Conservation (phyloP, 2,888 invertebrate species). For the Silvanus unidentatus region DNA sequence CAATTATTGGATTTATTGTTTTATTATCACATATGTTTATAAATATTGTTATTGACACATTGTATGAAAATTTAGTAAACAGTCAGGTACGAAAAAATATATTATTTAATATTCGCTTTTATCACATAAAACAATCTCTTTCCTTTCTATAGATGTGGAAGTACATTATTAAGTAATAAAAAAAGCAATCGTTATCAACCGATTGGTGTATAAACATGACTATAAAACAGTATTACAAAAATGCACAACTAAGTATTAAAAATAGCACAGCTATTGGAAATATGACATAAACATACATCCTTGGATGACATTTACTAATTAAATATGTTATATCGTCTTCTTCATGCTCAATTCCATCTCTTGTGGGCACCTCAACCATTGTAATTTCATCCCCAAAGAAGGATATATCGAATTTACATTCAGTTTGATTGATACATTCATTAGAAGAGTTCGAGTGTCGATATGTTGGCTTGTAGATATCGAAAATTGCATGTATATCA, state of each 20-base stretch:
- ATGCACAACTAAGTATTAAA: slow-evolving; percentile 72
- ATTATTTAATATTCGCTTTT: too few species aligned
- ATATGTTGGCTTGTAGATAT: slow-evolving; percentile 79
- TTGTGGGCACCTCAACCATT: slow-evolving; percentile 77
- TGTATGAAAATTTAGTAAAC: too few species aligned
- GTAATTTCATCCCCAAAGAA: slow-evolving; percentile 73
- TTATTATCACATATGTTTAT: too few species aligned
- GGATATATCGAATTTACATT: slow-evolving; percentile 67
- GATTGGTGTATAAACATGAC: too few species aligned
- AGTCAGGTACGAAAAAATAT: too few species aligned
- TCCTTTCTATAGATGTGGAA: too few species aligned
- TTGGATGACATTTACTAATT: slow-evolving; percentile 72
- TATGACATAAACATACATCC: slow-evolving; percentile 71
- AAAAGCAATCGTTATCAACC: too few species aligned
- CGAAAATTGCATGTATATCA: slow-evolving; percentile 76
- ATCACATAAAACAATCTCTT: too few species aligned
- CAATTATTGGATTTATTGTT: too few species aligned
- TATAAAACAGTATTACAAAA: slow-evolving; percentile 55
- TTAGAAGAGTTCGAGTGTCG: slow-evolving; percentile 66
- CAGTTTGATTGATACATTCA: slow-evolving; percentile 69
- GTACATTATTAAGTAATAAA: too few species aligned
- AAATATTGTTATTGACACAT: too few species aligned
- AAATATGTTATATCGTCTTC: slow-evolving; percentile 67
- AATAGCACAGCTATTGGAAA: slow-evolving; percentile 74
- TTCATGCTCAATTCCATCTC: slow-evolving; percentile 72